These are phyloP conservation scores for Heliconius himera DNA, from an alignment of 1,140 invertebrate species.

Conservation along the genomic window DNA sequence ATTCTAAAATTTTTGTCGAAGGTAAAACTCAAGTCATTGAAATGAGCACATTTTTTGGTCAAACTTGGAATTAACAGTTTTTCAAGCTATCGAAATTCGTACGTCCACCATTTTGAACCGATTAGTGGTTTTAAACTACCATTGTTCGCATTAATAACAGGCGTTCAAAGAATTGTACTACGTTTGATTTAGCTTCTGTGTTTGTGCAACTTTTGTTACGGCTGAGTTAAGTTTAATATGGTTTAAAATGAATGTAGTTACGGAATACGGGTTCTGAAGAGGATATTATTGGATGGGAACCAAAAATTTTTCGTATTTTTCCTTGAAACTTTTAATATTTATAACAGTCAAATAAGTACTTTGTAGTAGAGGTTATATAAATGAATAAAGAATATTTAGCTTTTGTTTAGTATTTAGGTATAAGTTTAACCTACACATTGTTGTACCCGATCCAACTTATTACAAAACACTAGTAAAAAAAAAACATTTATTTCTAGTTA, in stretches of 20 bases:
- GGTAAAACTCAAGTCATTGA: not conserved
- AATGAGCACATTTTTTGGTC: not conserved
- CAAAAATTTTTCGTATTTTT: not conserved
- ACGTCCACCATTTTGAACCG: constrained; percentile 20
- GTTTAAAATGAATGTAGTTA: constrained; percentile 13
- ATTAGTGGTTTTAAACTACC: constrained; percentile 29
- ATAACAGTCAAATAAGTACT: not conserved
- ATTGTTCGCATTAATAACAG: constrained; percentile 46
- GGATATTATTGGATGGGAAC: constrained; percentile 11
- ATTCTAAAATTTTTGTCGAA: not conserved
- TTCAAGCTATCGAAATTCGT: constrained; percentile 8
- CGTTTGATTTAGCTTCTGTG: constrained; percentile 42
- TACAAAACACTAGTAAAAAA: too few relatives aligned
- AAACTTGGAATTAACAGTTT: constrained; percentile 2
- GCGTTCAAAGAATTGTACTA: constrained; percentile 37
- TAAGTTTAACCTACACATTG: too few relatives aligned
- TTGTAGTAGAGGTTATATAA: not conserved
- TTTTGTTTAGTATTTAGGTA: not conserved
- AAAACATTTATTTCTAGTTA: too few relatives aligned
- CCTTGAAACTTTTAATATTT: constrained; percentile 1
- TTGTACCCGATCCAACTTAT: too few relatives aligned
- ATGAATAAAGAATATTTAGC: not conserved
- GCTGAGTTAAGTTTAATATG: constrained; percentile 47
- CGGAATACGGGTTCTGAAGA: constrained; percentile 2
- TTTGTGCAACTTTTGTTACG: constrained; percentile 47